A percentile compares a stretch with the other conserved stretches of the same genome.
Evolutionary conservation across 2,113 vertebrate genomes (phyloP).

Genomic region (Ivindomyrus marchei): DNA sequence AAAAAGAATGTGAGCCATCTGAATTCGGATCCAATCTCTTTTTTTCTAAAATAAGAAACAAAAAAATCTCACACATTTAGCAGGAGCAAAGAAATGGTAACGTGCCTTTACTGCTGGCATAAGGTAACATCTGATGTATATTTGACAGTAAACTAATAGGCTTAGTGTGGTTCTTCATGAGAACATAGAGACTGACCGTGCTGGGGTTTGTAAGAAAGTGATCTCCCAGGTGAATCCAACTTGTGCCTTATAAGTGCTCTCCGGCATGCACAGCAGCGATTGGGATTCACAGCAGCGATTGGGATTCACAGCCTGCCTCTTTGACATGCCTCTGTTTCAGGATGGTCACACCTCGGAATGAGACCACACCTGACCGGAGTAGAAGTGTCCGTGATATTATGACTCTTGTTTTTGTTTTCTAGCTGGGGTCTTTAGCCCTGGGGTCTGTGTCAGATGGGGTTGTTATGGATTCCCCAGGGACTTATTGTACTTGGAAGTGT

Average conservation of each 20-base stretch:
- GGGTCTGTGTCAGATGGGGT: neutral
- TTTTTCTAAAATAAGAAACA: neutral
- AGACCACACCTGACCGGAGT: neutral
- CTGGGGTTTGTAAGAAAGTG: neutral
- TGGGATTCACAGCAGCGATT: neutral
- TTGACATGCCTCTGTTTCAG: neutral
- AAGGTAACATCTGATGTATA: neutral
- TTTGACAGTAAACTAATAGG: neutral
- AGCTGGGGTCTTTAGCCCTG: neutral
- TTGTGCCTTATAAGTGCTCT: neutral
- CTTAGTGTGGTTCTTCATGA: neutral
- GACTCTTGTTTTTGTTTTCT: neutral
- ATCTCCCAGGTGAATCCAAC: neutral
- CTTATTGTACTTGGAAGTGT: neutral
- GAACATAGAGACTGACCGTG: neutral
- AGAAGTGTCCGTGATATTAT: neutral
- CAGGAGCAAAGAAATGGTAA: neutral
- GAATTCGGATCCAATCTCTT: neutral
- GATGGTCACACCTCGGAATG: neutral
- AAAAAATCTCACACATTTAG: neutral
- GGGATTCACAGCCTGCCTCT: neutral
- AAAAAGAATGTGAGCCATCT: neutral
- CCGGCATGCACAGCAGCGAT: neutral
- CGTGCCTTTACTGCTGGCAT: neutral
- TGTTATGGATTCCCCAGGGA: neutral